Conservation (phyloP, 1,140 invertebrate genomes). For the Sycophaga agraensis region DNA sequence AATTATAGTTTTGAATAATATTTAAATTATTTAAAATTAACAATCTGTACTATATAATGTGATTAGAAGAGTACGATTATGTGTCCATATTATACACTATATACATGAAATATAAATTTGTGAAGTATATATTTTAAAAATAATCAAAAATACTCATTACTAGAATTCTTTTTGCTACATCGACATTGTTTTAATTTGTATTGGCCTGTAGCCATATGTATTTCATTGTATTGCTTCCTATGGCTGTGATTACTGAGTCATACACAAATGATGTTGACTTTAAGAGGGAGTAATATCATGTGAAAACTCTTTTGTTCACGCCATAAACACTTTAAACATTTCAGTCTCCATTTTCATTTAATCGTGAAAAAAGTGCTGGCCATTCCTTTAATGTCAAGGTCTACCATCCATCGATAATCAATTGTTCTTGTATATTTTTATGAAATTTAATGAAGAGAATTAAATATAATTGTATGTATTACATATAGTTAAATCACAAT, state of each 20-base stretch:
- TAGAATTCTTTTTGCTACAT: slow-evolving; percentile 7
- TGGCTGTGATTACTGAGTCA: slow-evolving; percentile 54
- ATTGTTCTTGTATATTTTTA: no score
- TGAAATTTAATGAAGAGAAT: background rate
- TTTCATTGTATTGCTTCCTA: slow-evolving; percentile 44
- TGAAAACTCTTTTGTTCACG: slow-evolving; percentile 52
- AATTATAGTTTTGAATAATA: background rate
- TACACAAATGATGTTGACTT: slow-evolving; percentile 55
- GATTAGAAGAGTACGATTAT: no score
- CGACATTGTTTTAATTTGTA: slow-evolving; percentile 11
- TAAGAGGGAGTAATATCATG: slow-evolving; percentile 56
- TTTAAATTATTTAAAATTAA: no score
- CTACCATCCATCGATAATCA: background rate
- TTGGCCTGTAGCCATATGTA: slow-evolving; percentile 9
- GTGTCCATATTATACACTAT: no score
- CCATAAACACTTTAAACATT: slow-evolving; percentile 38
- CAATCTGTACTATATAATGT: no score
- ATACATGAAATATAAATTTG: no score
- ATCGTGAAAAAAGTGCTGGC: slow-evolving; percentile 13
- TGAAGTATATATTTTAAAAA: slow-evolving; percentile 1
- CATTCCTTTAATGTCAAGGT: slow-evolving; percentile 12
- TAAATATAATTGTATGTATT: background rate
- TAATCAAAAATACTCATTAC: slow-evolving; percentile 7
- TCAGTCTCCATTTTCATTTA: slow-evolving; percentile 15
- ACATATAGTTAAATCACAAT: no score